These are phyloP conservation scores for Pseudochromis fuscus DNA, from an alignment of 2,797 vertebrate species.

Conservation along the genomic window DNA sequence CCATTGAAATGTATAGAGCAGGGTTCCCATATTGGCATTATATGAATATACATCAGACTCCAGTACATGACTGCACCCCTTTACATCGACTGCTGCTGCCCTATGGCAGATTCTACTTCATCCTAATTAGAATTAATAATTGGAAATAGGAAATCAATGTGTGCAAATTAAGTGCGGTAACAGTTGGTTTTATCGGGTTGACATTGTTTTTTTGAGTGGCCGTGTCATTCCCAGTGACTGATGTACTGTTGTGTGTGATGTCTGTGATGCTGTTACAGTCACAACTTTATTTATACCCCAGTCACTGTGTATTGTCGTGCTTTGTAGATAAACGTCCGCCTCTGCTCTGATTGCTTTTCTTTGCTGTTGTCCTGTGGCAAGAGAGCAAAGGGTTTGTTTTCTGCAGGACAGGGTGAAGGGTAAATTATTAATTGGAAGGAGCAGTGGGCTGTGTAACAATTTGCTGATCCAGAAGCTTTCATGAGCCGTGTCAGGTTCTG, in stretches of 20 bases:
- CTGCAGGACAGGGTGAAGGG: conserved; percentile 74
- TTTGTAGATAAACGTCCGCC: conserved; percentile 60
- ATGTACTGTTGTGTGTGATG: conserved; percentile 40
- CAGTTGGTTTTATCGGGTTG: conserved; percentile 89
- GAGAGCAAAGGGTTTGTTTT: conserved; percentile 71
- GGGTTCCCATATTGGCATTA: conserved; percentile 64
- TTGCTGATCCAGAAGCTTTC: conserved; percentile 85
- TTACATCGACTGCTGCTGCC: conserved; percentile 89
- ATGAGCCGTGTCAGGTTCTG: conserved; percentile 76
- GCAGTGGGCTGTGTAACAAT: conserved; percentile 84
- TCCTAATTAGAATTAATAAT: conserved; percentile 99
- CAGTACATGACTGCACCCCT: conserved; percentile 79
- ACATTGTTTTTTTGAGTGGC: conserved; percentile 84
- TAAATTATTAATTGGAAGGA: conserved; percentile 86
- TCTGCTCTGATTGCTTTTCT: conserved; percentile 67
- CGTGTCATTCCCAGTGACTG: conserved; percentile 71
- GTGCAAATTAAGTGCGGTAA: conserved; percentile 91
- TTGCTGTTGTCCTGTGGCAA: conserved; percentile 69
- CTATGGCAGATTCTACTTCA: conserved; percentile 91
- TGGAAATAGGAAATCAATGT: conserved; percentile 99
- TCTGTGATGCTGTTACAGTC: conserved; percentile 20
- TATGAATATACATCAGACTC: conserved; percentile 84
- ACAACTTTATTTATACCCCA: conserved; percentile 62
- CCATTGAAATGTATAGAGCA: not conserved
- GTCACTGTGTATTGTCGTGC: conserved; percentile 38